These are phyloP conservation scores for Monochamus alternatus DNA, from an alignment of 2,888 invertebrate genomes.

Conservation along the genomic window DNA sequence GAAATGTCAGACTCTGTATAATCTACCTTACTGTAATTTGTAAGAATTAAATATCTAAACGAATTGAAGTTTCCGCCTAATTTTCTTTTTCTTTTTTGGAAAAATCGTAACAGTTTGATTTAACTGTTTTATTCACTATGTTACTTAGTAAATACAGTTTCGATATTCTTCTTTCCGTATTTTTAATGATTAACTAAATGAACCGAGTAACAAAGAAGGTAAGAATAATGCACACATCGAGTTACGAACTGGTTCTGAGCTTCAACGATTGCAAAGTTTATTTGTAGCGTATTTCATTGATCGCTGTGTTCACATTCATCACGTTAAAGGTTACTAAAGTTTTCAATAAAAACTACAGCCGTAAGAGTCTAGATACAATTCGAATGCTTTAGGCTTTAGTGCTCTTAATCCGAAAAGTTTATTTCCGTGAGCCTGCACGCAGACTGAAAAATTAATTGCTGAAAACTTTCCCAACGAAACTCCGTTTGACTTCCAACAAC, in stretches of 20 bases:
- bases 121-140: no score
- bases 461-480: slow-evolving; percentile 48
- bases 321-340: slow-evolving; percentile 27
- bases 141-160: no score
- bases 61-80: no score
- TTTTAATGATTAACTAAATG: no score
- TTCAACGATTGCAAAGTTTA: neutral
- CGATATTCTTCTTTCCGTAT: no score
- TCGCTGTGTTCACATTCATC: slow-evolving; percentile 17
- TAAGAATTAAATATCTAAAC: no score
- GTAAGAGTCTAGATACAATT: slow-evolving; percentile 46
- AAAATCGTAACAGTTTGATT: no score
- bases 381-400: slow-evolving; percentile 51
- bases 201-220: no score
- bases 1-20: no score
- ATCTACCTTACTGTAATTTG: no score
- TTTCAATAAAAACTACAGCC: slow-evolving; percentile 32
- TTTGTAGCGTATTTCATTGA: slow-evolving; percentile 3
- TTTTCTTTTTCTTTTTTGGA: no score
- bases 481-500: slow-evolving; percentile 45
- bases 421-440: slow-evolving; percentile 46
- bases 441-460: slow-evolving; percentile 55
- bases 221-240: neutral
- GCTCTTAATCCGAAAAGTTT: slow-evolving; percentile 54
- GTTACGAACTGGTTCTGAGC: neutral